A percentile compares a stretch with the other conserved stretches of the same genome.
These are phyloP conservation scores for Linnaemya tessellans DNA, from an alignment of 2,888 invertebrate species.

Conservation along the genomic window DNA sequence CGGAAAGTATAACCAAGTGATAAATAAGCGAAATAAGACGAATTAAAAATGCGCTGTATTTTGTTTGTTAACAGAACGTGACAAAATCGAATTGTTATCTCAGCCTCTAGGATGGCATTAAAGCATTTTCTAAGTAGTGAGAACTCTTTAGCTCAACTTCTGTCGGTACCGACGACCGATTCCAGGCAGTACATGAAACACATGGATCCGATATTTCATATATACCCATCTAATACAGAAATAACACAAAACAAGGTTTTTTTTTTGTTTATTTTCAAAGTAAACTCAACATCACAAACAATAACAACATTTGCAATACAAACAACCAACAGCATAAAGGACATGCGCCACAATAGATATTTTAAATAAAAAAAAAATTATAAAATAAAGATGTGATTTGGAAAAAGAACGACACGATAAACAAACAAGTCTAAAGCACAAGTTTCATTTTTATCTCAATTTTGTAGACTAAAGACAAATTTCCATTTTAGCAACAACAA, in stretches of 20 bases:
- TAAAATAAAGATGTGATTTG: not conserved
- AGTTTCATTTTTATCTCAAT: conserved; percentile 30
- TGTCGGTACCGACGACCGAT: not conserved
- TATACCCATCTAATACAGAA: not conserved
- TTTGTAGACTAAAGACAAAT: conserved; percentile 52
- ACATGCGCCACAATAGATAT: conserved; percentile 14
- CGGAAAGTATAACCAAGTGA: too few species aligned
- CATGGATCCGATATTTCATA: not conserved
- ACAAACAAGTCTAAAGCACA: conserved; percentile 39
- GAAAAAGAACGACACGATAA: not conserved
- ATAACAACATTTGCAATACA: not conserved
- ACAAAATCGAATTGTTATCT: too few species aligned
- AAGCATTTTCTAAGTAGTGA: too few species aligned
- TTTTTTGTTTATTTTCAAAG: not conserved
- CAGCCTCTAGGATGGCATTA: too few species aligned
- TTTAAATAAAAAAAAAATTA: not conserved
- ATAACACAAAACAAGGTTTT: not conserved
- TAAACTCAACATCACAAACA: not conserved
- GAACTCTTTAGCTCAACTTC: too few species aligned
- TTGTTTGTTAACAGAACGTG: not conserved
- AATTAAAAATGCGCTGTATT: not conserved
- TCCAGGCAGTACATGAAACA: not conserved
- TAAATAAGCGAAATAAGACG: conserved; percentile 12
- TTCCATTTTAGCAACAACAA: conserved; percentile 55
- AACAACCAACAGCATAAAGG: not conserved